Conservation (phyloP, 2,797 vertebrate species). For the Erpetoichthys calabaricus region DNA sequence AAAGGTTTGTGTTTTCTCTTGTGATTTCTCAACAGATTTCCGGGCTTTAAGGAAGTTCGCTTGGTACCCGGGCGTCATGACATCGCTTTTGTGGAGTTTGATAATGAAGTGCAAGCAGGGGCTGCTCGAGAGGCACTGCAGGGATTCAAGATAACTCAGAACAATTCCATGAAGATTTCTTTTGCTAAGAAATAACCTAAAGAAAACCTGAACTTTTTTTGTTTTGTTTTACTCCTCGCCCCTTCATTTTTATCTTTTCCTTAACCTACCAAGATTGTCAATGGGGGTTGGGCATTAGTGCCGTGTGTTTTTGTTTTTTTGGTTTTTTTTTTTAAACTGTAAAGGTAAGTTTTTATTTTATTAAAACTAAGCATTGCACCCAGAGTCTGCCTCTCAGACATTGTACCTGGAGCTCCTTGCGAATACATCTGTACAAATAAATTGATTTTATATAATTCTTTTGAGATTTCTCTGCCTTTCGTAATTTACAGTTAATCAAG, state of each 20-base stretch:
- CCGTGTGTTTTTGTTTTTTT: neutral
- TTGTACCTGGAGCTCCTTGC: slow-evolving; percentile 77
- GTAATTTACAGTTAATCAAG: no score
- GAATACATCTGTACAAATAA: slow-evolving; percentile 14
- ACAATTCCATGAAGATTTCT: slow-evolving; percentile 89
- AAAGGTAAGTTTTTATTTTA: no score
- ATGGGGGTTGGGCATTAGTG: neutral
- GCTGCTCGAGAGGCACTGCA: slow-evolving; percentile 77
- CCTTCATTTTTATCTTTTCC: slow-evolving; percentile 12
- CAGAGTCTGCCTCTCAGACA: slow-evolving; percentile 80
- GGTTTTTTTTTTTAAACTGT: neutral
- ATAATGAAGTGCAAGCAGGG: slow-evolving; percentile 79
- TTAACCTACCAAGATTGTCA: neutral
- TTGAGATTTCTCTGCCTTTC: no score
- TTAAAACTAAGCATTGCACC: slow-evolving; percentile 71
- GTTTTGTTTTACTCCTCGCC: neutral
- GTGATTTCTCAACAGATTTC: slow-evolving; percentile 48
- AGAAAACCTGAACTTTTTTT: neutral
- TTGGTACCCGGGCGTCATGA: slow-evolving; percentile 80
- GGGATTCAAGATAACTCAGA: slow-evolving; percentile 89
- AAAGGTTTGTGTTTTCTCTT: neutral
- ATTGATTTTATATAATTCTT: no score
- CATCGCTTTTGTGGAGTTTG: slow-evolving; percentile 90
- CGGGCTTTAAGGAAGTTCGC: slow-evolving; percentile 90
- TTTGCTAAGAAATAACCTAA: slow-evolving; percentile 76